Conservation (phyloP, 2,888 invertebrate species). For the Punctoribates punctum region DNA sequence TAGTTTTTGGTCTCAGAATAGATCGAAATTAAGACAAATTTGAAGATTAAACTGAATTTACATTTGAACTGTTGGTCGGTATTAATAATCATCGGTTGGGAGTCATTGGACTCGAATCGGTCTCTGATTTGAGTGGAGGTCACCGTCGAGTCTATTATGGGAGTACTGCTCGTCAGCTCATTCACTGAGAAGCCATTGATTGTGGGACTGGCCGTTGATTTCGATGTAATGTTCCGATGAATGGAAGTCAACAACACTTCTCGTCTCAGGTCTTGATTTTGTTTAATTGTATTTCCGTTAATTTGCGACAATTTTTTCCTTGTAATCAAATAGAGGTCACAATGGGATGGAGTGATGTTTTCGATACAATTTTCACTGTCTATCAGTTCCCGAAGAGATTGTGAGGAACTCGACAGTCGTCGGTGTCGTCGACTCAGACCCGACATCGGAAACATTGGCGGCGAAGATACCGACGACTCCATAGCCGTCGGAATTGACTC, state of each 20-base stretch:
- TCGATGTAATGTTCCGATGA: conserved; percentile 24
- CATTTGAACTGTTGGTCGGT: conserved; percentile 15
- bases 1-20: too few species aligned
- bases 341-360: conserved; percentile 28
- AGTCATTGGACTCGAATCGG: background rate
- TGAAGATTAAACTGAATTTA: background rate
- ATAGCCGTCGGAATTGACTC: background rate
- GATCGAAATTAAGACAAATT: background rate
- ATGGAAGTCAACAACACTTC: conserved; percentile 40
- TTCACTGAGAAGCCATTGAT: too few species aligned
- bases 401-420: background rate
- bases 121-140: background rate
- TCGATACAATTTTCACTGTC: background rate
- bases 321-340: conserved; percentile 42
- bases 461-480: background rate
- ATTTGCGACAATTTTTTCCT: conserved; percentile 37
- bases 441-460: background rate
- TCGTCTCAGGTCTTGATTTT: conserved; percentile 26
- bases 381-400: conserved; percentile 12
- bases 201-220: background rate
- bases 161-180: too few species aligned
- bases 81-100: background rate
- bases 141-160: too few species aligned
- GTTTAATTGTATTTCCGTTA: background rate
- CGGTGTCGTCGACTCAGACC: conserved; percentile 4